Base-by-base conservation (phyloP, 1,140 invertebrate genomes). In the Dufourea novaeangliae region DNA sequence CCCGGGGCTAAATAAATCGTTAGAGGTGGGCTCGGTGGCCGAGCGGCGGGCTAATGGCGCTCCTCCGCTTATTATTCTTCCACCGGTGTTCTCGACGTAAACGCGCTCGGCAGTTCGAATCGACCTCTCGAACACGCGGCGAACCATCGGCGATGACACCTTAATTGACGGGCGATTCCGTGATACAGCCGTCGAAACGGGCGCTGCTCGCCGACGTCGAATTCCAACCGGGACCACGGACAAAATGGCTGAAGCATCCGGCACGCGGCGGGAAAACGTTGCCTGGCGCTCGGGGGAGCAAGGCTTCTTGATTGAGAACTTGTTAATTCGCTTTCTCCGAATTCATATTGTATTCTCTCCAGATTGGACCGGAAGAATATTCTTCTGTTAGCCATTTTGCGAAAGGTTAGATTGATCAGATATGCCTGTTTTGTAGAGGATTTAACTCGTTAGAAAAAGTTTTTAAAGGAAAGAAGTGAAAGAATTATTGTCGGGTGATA, bases 1-100 rank as follows among this genome's bases (percentile, higher is more conserved):
- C 57, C 54, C 22, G 44, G 44, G 34, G 63, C 54, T 69, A 86
- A 84, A 82, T 82, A 74, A 74, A 82, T 82, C 62, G 50, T 84
- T 67, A 63, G 44, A 64, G 59, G 20, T 37, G 39, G 7, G 46
- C 39, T 50, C 32, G 46, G 63, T 82, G 50, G 22, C 52, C 69
- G 78, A 72, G 37, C 59, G 14, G 63, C 64, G 32, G 25, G 71
- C 67, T 76, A 72, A 72, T 80, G 70, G 80, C 75, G 67, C 76
- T 71, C 57, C 32, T 57, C 39, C 37, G 32, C 46, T 79, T 73
- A 27, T 69, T 79, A 77, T 77, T 71, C 32, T 50, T 29, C 44
- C 14, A n/a, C n/a, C 34, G 20, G 7, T n/a, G 25, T 71, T n/a
- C 67, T 27, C 50, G 52, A 1, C 2, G 56, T n/a, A 54, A 59